A percentile compares a stretch with the other conserved stretches of the same genome.
Evolutionary conservation across 2,797 vertebrate species (phyloP).

Genomic region (Sebastes cheni): DNA sequence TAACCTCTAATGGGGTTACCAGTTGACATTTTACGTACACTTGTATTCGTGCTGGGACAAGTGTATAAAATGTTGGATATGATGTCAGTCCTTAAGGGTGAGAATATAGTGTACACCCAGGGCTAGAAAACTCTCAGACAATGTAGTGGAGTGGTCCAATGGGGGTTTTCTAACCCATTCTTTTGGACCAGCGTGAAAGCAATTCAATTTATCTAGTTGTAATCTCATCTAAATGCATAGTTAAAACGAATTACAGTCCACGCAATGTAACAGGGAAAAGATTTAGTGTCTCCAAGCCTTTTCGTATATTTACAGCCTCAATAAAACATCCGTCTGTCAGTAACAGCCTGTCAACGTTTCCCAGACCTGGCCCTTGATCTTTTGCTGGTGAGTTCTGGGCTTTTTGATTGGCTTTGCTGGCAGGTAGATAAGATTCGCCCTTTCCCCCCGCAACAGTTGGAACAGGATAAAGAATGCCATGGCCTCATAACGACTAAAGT

Average conservation of each 20-base stretch:
- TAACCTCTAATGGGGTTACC: background rate
- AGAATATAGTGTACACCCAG: background rate
- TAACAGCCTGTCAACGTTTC: conserved; percentile 68
- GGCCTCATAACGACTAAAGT: background rate
- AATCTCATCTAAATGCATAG: conserved; percentile 78
- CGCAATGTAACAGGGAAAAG: conserved; percentile 66
- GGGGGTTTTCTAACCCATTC: background rate
- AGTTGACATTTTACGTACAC: background rate
- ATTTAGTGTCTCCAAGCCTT: conserved; percentile 78
- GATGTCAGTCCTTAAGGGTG: background rate
- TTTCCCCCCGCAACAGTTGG: conserved; percentile 32
- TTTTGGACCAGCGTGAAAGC: conserved; percentile 31
- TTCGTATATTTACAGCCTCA: conserved; percentile 74
- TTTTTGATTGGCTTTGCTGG: conserved; percentile 52
- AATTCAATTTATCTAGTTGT: conserved; percentile 62
- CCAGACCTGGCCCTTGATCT: conserved; percentile 72
- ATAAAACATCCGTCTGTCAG: conserved; percentile 79
- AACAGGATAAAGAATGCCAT: background rate
- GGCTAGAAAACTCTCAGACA: background rate
- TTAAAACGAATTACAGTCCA: conserved; percentile 75
- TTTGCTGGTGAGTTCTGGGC: conserved; percentile 58
- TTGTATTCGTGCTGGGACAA: background rate
- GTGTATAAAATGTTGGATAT: background rate
- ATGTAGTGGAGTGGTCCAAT: background rate
- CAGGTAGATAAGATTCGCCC: conserved; percentile 53